Evolutionary conservation across 2,888 invertebrate species (phyloP).

Genomic region (Dorcus parallelipipedus): DNA sequence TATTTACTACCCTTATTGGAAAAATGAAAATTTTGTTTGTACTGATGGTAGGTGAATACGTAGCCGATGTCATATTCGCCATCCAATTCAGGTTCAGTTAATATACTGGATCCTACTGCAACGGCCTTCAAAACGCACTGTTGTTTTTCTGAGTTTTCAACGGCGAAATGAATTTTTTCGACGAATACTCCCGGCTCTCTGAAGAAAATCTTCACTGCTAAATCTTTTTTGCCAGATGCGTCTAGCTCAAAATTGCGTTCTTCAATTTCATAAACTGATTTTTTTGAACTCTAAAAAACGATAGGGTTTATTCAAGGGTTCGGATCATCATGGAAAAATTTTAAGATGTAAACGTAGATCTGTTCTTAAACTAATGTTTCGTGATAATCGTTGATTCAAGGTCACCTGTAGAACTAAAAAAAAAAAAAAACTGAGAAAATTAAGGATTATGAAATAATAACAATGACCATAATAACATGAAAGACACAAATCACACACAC

Average conservation of each 20-base stretch:
- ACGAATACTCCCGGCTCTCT: conserved; percentile 41
- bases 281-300: not conserved
- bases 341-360: too few species aligned
- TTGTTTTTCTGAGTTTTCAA: conserved; percentile 47
- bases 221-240: conserved; percentile 34
- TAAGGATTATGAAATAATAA: too few species aligned
- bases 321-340: too few species aligned
- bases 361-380: too few species aligned
- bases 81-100: conserved; percentile 58
- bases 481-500: too few species aligned
- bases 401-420: too few species aligned
- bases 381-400: too few species aligned
- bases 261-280: conserved; percentile 56
- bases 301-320: too few species aligned
- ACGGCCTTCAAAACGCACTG: conserved; percentile 54
- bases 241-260: conserved; percentile 35
- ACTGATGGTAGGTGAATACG: conserved; percentile 58
- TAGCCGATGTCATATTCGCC: conserved; percentile 58
- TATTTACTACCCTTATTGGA: conserved; percentile 56
- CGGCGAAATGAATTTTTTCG: conserved; percentile 39
- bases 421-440: too few species aligned
- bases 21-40: conserved; percentile 49
- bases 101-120: conserved; percentile 65
- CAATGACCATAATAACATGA: too few species aligned
- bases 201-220: conserved; percentile 42